Base-by-base conservation (phyloP, 2,888 invertebrate species). In the Cantharis lateralis region DNA sequence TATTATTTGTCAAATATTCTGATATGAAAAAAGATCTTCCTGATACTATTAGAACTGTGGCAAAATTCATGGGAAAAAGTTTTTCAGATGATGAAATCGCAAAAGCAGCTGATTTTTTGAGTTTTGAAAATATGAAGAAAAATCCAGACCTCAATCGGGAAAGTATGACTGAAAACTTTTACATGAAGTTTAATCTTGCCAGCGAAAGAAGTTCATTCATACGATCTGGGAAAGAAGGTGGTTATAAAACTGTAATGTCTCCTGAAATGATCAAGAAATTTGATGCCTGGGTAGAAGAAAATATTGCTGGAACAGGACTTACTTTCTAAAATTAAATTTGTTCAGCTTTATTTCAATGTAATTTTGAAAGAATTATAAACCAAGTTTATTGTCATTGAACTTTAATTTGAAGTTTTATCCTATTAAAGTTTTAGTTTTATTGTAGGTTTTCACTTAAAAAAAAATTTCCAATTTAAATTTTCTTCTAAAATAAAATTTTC, bases 1-100 rank as follows among this genome's bases (percentile, higher is more conserved):
- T 96, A 1, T 89, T 96, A 10, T 94, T 95, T 85, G 89, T 96
- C 68, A 94, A 93, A 82, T 96, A 95, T 84, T 96, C 96, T 88
- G 95, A 96, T 75, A 93, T 96, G 92, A 94, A 94, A 84, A 90
- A 89, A 72, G 93, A 97, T 86, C 83, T 90, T 26, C 82, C 84
- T 13, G 84, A 84, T 2, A 86, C 88, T 61, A 87, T 91, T 15
- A 81, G 81, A 61, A 83, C 85, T 66, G 86, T 89, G 15, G 88
- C 88, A 2, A 76, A 84, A 10, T 90, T 90, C 80, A 80, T 90
- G 66, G 87, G 85, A 3, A 85, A 84, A 32, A 76, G 11, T 28
- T 28, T 28, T 20, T 20, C 28, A 11, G 28, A 28, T 28, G 28
- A 11, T 3, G 84, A 89, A 71, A 83, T 89, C 28, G 80, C 83